Conservation (phyloP, 2,888 invertebrate genomes). For the Alitta virens region DNA sequence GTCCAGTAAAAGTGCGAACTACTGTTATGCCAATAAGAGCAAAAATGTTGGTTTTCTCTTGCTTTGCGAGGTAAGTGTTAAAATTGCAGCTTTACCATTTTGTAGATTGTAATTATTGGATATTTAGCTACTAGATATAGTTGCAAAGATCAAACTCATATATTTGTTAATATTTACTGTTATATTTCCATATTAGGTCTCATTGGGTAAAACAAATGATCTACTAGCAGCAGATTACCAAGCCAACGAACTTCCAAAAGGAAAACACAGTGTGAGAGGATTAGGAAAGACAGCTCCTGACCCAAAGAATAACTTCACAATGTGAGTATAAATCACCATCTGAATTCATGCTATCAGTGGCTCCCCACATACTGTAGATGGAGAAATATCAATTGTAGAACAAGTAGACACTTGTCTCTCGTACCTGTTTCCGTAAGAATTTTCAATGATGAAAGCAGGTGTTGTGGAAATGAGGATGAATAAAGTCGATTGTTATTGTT, state of each 20-base stretch:
- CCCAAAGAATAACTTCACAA: constrained; percentile 36
- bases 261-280: constrained; percentile 57
- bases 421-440: no score
- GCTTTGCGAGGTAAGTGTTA: constrained; percentile 59
- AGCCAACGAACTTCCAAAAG: constrained; percentile 55
- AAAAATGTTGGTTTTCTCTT: constrained; percentile 56
- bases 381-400: no score
- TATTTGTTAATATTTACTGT: no score
- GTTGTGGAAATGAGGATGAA: no score
- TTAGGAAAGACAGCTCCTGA: constrained; percentile 56
- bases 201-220: constrained; percentile 55
- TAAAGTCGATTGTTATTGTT: no score
- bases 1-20: constrained; percentile 61
- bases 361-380: no score
- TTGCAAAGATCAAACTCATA: no score
- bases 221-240: constrained; percentile 54
- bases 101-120: neutral
- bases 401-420: no score
- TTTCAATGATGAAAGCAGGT: no score
- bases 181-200: constrained; percentile 37
- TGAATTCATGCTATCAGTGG: no score
- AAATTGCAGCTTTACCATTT: neutral
- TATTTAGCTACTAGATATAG: no score
- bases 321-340: no score
- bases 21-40: constrained; percentile 56